These are phyloP conservation scores for Oxyura jamaicensis DNA, from an alignment of 2,113 vertebrate genomes.

Conservation along the genomic window DNA sequence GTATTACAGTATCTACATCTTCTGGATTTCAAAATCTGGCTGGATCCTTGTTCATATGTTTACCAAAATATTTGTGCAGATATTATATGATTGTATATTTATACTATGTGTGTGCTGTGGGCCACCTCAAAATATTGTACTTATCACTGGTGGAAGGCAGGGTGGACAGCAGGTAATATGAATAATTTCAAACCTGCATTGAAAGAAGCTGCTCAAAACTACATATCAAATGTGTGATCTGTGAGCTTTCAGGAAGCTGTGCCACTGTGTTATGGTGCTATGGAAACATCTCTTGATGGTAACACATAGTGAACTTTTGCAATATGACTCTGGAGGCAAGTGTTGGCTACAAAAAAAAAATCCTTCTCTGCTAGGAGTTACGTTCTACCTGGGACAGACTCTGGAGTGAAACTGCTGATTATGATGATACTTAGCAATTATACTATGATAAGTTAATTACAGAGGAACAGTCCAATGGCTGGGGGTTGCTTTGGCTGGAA, in stretches of 20 bases:
- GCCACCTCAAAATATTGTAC: background rate
- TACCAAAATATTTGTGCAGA: background rate
- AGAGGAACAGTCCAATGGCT: background rate
- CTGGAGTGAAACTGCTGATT: background rate
- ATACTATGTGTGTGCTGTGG: rapidly evolving
- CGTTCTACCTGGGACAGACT: background rate
- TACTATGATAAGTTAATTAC: background rate
- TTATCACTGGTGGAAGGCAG: background rate
- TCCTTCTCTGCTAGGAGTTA: background rate
- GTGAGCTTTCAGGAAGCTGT: background rate
- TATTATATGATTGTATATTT: background rate
- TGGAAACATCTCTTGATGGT: conserved; percentile 48
- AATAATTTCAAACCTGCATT: background rate
- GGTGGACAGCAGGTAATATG: background rate
- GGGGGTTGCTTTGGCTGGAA: background rate
- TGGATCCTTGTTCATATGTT: rapidly evolving
- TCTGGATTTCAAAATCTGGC: background rate
- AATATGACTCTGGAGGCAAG: background rate
- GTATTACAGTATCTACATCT: background rate
- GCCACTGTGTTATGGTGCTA: background rate
- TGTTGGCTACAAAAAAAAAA: background rate
- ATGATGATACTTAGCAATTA: background rate
- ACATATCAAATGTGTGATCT: background rate
- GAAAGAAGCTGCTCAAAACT: background rate
- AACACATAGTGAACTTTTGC: background rate